These are phyloP conservation scores for Nasonia longicornis DNA, from an alignment of 1,140 invertebrate genomes.

Conservation along the genomic window DNA sequence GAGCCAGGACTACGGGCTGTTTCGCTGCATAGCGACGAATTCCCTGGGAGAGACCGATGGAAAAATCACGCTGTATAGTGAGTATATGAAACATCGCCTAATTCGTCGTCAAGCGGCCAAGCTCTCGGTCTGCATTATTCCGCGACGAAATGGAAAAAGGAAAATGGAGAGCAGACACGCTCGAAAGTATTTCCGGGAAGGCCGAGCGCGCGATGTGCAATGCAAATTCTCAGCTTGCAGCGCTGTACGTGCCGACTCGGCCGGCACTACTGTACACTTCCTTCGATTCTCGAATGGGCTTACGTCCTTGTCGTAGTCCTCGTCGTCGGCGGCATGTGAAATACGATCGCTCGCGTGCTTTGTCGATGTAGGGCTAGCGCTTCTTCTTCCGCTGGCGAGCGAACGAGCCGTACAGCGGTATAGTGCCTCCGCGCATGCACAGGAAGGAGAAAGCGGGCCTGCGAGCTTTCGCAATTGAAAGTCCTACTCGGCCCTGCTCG, in stretches of 20 bases:
- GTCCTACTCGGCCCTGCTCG: not conserved
- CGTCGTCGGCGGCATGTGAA: slow-evolving; percentile 35
- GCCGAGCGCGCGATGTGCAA: slow-evolving; percentile 18
- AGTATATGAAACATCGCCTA: slow-evolving; percentile 56
- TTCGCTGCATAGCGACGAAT: slow-evolving; percentile 75
- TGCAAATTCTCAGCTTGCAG: slow-evolving; percentile 34
- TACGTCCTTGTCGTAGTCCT: not conserved
- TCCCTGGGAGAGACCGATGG: slow-evolving; percentile 73
- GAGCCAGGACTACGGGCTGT: slow-evolving; percentile 73
- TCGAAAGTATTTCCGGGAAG: slow-evolving; percentile 28
- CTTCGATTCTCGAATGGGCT: slow-evolving; percentile 35
- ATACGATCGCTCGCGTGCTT: slow-evolving; percentile 55
- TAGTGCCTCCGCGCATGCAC: not conserved
- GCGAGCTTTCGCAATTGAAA: slow-evolving; percentile 5
- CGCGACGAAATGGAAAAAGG: not conserved
- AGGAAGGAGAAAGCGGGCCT: not conserved
- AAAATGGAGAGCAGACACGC: not conserved
- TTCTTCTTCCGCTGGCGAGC: not conserved
- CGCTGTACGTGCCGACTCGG: not conserved
- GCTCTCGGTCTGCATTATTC: no score
- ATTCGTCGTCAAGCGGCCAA: not conserved
- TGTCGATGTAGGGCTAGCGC: slow-evolving; percentile 46
- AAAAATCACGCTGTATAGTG: slow-evolving; percentile 74
- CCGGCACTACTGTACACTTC: not conserved
- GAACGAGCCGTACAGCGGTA: not conserved